Evolutionary conservation across 2,113 vertebrate genomes (phyloP), one percentile per base, ranked within the genome.

Genomic region (Ranitomeya variabilis): DNA sequence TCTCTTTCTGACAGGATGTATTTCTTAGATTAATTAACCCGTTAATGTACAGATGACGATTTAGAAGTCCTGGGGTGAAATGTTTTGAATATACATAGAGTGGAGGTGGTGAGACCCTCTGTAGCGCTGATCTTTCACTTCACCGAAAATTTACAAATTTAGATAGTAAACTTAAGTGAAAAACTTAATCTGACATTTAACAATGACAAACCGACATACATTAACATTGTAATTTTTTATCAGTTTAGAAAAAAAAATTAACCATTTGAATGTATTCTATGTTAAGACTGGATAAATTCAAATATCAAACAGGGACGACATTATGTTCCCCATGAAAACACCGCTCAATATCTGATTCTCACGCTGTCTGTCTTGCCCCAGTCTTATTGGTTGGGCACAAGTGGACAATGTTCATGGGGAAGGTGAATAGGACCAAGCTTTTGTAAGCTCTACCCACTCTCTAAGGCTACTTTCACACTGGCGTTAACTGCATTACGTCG

Each of bases 1-100:
- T 83, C 57, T 64, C 78, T 83, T 77, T 76, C 64, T 82, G 86
- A 88, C 66, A 74, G 78, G 26, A 45, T 88, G 52, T 59, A 55
- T 69, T 60, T 81, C 7, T 52, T 73, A n/a, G 31, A 83, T 55
- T 73, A 80, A 88, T 83, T 88, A 62, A 87, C 52, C 80, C 45
- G 45, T 88, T 73, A 62, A 12, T 59, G 54, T 26, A 54, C 23
- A 37, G 16, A 60, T 19, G 14, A 55, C 8, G 10, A 19, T 57
- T 78, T n/a, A 23, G 21, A 37, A 66, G 67, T 66, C 13, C 59
- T 18, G 23, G 21, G 13, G 77, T 69, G 14, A 14, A 21, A 60
- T 64, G 69, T 6, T 85, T 26, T 21, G 6, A 74, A 26, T 74
- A 26, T 51, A 66, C 18, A 64, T 51, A 66, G 19, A 64, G 19